phyloP scores from a whole-genome alignment of 1,140 invertebrate species.

The Bilobella aurantiaca region DNA sequence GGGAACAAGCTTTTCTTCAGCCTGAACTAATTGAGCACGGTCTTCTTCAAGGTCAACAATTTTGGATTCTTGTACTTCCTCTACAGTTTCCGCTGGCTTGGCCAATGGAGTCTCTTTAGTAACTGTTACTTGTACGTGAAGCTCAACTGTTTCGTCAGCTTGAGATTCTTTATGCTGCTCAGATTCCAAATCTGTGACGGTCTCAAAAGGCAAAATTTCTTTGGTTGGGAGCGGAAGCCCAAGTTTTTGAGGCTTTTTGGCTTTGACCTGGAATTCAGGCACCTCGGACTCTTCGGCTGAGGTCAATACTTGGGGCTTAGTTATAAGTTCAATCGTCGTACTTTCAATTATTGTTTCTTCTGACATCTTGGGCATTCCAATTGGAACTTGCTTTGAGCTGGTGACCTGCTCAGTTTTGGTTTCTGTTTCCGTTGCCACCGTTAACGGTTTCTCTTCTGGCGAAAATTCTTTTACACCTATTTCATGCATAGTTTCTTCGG shows the following conservation, averaged over 20 bases:
- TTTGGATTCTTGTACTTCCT: constrained; percentile 5
- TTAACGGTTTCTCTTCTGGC: background rate
- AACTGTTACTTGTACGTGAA: background rate
- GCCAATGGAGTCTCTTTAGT: background rate
- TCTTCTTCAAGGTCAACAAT: background rate
- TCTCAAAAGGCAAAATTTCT: background rate
- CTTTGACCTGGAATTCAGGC: background rate
- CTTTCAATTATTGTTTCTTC: background rate
- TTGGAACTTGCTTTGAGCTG: background rate
- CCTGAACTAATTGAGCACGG: background rate
- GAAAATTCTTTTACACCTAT: no score
- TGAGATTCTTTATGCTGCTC: no score
- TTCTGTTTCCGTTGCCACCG: constrained; percentile 4
- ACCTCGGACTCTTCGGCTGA: background rate
- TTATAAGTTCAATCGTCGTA: background rate
- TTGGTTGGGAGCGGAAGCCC: background rate
- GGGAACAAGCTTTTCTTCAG: background rate
- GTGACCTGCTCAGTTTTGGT: constrained; percentile 2
- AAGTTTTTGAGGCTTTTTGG: background rate
- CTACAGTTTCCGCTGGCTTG: constrained; percentile 7
- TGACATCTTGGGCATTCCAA: background rate
- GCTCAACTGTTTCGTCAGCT: background rate
- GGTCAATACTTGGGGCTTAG: background rate
- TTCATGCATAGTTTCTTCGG: no score
- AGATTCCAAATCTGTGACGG: background rate